Evolutionary conservation across 2,888 invertebrate species (phyloP), one percentile per base, ranked within the genome.

Genomic region (Clivina fossor): DNA sequence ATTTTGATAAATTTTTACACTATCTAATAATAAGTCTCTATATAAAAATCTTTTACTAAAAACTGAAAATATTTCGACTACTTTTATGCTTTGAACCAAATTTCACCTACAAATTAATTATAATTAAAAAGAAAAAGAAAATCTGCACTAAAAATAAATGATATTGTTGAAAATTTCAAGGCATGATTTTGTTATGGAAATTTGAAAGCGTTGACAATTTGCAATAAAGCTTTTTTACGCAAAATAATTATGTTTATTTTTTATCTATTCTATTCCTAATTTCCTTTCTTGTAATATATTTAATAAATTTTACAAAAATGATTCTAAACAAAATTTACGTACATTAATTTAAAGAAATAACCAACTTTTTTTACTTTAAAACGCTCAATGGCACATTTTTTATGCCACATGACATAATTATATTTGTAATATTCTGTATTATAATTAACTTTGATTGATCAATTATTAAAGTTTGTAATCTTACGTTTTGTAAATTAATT

Each of bases 211-310:
- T 33, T 44, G 53, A 53, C 53, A 53, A 44, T 53, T 53, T 53
- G 53, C 53, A 53, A 53, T 53, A 53, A 53, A 53, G 53, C 53
- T 53, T 53, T 53, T 53, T 24, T 53, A 53, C 37, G 53, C 53
- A 53, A 53, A 38, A 44, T 37, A 35, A 26, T 24, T 7, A 9
- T 24, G 5, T 26, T 43, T 22, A 4, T 19, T n/a, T 16, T 30
- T 30, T 11, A 8, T 28, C 3, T 47, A 35, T 2, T n/a, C 11
- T 22, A 24, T 20, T 24, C 15, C 9, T 43, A 43, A 9, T 22
- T 24, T 24, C n/a, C 26, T 24, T 43, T 43, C 13, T 26, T 24
- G 8, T 15, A 2, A 13, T 13, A 7, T 24, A 7, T 24, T 4
- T 24, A 24, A 24, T 4, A 24, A n/a, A n/a, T n/a, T n/a, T n/a